A percentile compares a stretch with the other conserved stretches of the same genome.
These are phyloP conservation scores for Musca vetustissima DNA, from an alignment of 1,140 invertebrate species.

Conservation along the genomic window DNA sequence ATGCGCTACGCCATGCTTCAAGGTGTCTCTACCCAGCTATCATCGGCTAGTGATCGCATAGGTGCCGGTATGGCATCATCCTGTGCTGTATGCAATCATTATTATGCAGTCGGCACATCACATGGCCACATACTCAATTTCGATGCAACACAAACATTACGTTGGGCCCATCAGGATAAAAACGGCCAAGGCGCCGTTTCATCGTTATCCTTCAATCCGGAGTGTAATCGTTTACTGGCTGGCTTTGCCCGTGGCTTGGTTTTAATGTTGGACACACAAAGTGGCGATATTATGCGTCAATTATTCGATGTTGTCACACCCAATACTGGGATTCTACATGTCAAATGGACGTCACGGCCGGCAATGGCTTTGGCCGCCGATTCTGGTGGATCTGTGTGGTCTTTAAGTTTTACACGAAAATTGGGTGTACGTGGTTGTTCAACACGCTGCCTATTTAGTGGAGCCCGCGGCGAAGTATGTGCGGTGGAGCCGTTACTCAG, in stretches of 20 bases:
- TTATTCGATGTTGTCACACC: conserved; percentile 85
- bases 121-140: conserved; percentile 90
- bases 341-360: conserved; percentile 69
- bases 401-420: conserved; percentile 86
- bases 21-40: conserved; percentile 83
- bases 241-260: conserved; percentile 84
- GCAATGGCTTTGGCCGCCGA: conserved; percentile 85
- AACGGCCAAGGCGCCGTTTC: conserved; percentile 81
- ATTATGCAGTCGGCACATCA: conserved; percentile 89
- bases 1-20: conserved; percentile 79
- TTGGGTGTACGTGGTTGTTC: conserved; percentile 86
- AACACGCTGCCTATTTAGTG: conserved; percentile 88
- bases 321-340: conserved; percentile 82
- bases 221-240: conserved; percentile 80
- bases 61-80: conserved; percentile 86
- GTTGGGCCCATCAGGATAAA: conserved; percentile 81
- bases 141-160: conserved; percentile 79
- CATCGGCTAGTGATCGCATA: conserved; percentile 79
- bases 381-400: conserved; percentile 96
- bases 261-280: conserved; percentile 77
- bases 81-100: conserved; percentile 68
- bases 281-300: conserved; percentile 75
- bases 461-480: conserved; percentile 90
- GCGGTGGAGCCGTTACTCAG: conserved; percentile 82
- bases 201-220: conserved; percentile 82